These are phyloP conservation scores for Cisticola juncidis DNA, from an alignment of 2,113 vertebrate genomes.

Conservation along the genomic window DNA sequence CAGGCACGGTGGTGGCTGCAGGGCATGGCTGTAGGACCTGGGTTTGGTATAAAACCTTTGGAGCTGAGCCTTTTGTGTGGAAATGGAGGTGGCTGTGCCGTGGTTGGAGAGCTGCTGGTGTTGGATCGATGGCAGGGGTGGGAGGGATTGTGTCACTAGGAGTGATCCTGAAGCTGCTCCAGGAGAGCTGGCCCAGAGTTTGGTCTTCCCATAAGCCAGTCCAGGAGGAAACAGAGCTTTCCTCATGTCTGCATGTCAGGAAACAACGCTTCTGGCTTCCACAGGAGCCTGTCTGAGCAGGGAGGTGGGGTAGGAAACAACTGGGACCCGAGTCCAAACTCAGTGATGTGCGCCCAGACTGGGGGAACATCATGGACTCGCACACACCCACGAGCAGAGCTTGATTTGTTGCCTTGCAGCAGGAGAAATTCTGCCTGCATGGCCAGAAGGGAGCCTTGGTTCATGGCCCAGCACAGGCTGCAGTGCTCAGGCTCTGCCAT, in stretches of 20 bases:
- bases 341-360: neutral
- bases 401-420: neutral
- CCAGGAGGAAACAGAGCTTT: neutral
- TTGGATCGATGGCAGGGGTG: neutral
- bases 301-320: neutral
- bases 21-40: neutral
- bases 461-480: neutral
- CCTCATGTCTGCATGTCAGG: neutral
- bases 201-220: neutral
- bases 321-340: neutral
- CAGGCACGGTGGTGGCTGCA: neutral
- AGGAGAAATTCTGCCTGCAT: neutral
- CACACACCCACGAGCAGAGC: neutral
- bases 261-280: neutral
- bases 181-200: neutral
- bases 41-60: neutral
- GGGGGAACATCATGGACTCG: fast-evolving
- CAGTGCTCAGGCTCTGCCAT: neutral
- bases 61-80: neutral
- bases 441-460: neutral
- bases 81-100: neutral
- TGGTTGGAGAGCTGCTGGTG: neutral
- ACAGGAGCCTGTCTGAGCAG: neutral
- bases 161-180: neutral
- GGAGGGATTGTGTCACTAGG: neutral